phyloP scores from a whole-genome alignment of 2,113 vertebrate genomes.

The Spheniscus mendiculus region DNA sequence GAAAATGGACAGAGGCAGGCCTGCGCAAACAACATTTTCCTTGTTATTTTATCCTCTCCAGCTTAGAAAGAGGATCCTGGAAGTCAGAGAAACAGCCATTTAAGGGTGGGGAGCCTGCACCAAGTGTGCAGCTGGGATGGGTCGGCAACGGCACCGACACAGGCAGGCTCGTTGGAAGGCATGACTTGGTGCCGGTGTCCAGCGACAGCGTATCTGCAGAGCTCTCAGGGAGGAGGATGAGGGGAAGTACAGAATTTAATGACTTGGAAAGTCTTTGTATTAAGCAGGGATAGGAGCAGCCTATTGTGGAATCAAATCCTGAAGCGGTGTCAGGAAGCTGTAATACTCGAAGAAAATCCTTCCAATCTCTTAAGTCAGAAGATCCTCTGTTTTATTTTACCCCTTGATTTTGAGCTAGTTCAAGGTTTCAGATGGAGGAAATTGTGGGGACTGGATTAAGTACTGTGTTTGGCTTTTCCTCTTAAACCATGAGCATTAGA shows the following conservation, averaged over 20 bases:
- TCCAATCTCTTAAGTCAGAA: constrained; percentile 64
- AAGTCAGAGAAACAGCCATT: neutral
- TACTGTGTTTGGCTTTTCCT: constrained; percentile 1
- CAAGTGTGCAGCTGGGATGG: neutral
- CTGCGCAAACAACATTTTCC: neutral
- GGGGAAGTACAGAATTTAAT: neutral
- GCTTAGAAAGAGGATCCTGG: neutral
- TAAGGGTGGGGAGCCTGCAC: neutral
- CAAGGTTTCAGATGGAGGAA: constrained; percentile 30
- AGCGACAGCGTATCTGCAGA: fast-evolving
- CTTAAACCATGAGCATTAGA: constrained; percentile 50
- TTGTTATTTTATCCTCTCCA: neutral
- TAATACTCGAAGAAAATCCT: constrained; percentile 63
- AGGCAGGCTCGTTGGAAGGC: neutral
- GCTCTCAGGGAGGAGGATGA: neutral
- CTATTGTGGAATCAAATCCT: constrained; percentile 45
- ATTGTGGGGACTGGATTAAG: constrained; percentile 58
- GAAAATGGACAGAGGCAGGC: neutral
- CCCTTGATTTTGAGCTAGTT: constrained; percentile 33
- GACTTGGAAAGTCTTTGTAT: constrained; percentile 15
- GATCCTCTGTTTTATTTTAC: constrained; percentile 42
- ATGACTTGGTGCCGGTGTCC: neutral
- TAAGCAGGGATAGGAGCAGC: constrained; percentile 28
- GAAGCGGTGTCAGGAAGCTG: constrained; percentile 11
- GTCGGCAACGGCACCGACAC: neutral